Evolutionary conservation across 2,113 vertebrate species (phyloP).

Genomic region (Hystrix brachyura): DNA sequence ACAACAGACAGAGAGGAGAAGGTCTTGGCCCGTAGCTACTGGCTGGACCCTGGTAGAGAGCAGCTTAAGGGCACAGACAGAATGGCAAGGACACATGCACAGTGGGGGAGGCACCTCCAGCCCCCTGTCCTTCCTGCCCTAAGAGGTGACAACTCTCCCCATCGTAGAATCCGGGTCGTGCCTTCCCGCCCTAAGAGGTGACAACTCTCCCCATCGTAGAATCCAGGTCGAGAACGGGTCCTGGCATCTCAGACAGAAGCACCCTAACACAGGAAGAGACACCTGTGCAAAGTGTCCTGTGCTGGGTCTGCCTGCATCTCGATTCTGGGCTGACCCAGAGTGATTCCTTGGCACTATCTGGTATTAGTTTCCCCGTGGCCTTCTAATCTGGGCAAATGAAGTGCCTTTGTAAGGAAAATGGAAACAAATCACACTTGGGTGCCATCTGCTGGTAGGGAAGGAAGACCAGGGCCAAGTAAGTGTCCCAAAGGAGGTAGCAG

Average conservation of each 20-base stretch:
- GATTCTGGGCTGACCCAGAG: neutral
- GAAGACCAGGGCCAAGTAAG: neutral
- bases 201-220: neutral
- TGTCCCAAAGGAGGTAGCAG: neutral
- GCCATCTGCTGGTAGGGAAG: neutral
- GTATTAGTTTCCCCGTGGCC: neutral
- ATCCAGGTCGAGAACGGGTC: neutral
- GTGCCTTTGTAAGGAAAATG: neutral
- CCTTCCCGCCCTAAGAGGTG: neutral
- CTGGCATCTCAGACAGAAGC: neutral
- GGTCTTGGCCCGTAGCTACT: neutral
- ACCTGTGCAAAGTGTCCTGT: too few relatives aligned
- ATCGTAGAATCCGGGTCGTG: neutral
- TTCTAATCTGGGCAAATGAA: neutral
- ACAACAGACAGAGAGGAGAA: neutral
- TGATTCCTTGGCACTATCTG: neutral
- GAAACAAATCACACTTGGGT: neutral
- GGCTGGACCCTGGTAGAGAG: neutral
- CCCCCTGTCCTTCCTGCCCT: neutral
- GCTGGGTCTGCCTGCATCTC: neutral
- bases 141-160: neutral
- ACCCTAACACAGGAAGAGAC: neutral
- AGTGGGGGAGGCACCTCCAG: neutral
- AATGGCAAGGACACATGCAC: rapidly evolving
- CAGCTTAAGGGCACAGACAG: neutral